Evolutionary conservation across 1,140 invertebrate species (phyloP).

Genomic region (Megathymus violae): DNA sequence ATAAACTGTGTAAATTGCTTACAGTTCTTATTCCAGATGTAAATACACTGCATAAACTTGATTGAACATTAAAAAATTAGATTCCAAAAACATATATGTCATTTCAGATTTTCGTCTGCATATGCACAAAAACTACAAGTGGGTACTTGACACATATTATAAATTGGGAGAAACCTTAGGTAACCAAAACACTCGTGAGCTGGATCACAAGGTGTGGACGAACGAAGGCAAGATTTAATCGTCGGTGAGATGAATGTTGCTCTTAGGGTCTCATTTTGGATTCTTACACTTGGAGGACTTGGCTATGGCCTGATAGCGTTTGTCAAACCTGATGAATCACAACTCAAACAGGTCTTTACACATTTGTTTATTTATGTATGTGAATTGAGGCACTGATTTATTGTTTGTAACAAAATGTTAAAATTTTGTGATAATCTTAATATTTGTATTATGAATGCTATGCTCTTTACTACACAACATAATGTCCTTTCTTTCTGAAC

Average conservation of each 20-base stretch:
- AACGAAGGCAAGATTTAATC: conserved; percentile 75
- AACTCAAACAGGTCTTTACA: conserved; percentile 80
- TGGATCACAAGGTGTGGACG: conserved; percentile 83
- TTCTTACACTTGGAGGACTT: conserved; percentile 81
- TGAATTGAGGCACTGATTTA: conserved; percentile 64
- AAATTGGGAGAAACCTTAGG: conserved; percentile 84
- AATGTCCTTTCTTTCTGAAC: background rate
- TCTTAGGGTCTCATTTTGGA: conserved; percentile 84
- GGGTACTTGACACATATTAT: conserved; percentile 85
- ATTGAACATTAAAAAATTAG: too few relatives aligned
- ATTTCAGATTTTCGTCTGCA: conserved; percentile 85
- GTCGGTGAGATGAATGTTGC: conserved; percentile 76
- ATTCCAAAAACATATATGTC: too few relatives aligned
- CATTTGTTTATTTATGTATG: conserved; percentile 42
- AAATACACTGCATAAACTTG: too few relatives aligned
- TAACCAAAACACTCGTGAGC: conserved; percentile 79
- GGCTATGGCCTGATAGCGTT: conserved; percentile 84
- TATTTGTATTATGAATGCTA: too few relatives aligned
- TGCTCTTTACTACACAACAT: too few relatives aligned
- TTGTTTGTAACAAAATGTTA: conserved; percentile 15
- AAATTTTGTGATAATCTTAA: conserved; percentile 1
- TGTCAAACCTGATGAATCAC: conserved; percentile 83
- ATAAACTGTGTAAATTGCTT: too few relatives aligned
- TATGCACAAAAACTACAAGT: conserved; percentile 85
- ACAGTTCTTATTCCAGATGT: too few relatives aligned